These are phyloP conservation scores for Caenorhabditis sulstoni DNA, from an alignment of 2,888 invertebrate species.

Conservation along the genomic window DNA sequence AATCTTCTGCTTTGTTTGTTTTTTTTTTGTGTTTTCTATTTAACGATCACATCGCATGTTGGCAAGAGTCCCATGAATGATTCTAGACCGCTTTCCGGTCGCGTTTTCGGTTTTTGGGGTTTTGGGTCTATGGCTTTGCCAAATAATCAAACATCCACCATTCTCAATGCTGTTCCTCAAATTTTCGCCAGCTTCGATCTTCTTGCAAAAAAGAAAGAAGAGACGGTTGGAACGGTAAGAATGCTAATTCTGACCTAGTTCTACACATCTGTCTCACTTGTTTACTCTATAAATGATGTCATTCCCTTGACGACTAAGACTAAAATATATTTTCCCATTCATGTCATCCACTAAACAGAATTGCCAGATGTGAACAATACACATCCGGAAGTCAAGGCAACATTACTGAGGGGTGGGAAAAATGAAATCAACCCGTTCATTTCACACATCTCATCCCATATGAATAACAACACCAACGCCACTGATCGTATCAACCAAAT, in stretches of 20 bases:
- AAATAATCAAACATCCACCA: not conserved
- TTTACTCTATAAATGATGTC: conserved; percentile 39
- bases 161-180: conserved; percentile 41
- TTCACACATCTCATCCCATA: not conserved
- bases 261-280: conserved; percentile 4
- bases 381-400: conserved; percentile 22
- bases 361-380: conserved; percentile 29
- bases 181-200: conserved; percentile 43
- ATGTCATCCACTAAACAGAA: conserved; percentile 21
- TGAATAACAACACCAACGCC: not conserved
- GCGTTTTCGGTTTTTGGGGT: conserved; percentile 13
- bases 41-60: conserved; percentile 22
- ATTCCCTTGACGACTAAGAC: conserved; percentile 30
- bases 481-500: conserved; percentile 8
- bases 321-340: conserved; percentile 30
- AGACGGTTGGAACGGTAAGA: conserved; percentile 28
- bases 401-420: too few species aligned
- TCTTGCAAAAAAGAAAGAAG: conserved; percentile 35
- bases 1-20: not conserved
- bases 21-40: conserved; percentile 8
- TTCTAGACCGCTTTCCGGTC: conserved; percentile 43
- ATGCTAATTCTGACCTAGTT: not conserved
- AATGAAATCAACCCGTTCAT: too few species aligned
- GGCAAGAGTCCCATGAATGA: conserved; percentile 30
- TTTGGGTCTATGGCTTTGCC: not conserved